Percentiles rank a stretch among this genome's conserved stretches.
phyloP scores from a whole-genome alignment of 2,888 invertebrate species.

The Tenthredo scrophulariae region DNA sequence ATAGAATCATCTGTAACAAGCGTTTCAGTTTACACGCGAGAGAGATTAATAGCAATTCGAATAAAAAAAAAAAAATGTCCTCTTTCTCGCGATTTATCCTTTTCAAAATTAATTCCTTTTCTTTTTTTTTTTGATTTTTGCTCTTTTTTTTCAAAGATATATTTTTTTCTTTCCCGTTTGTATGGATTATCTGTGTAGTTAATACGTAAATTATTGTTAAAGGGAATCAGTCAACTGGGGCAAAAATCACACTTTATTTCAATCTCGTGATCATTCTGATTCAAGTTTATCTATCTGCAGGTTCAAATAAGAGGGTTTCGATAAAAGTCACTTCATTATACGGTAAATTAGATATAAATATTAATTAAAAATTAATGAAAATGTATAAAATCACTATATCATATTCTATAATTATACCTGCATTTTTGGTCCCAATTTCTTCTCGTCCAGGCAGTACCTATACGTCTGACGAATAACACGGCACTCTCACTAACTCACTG shows the following conservation, averaged over 20 bases:
- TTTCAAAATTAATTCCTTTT: too few species aligned
- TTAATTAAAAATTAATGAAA: not conserved
- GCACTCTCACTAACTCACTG: slow-evolving; percentile 78
- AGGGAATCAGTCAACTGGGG: not conserved
- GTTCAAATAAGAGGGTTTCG: not conserved
- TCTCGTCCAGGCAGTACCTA: slow-evolving; percentile 14
- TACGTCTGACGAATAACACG: slow-evolving; percentile 60
- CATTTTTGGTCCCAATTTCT: slow-evolving; percentile 33
- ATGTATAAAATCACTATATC: not conserved
- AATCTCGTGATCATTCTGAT: not conserved
- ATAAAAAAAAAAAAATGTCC: not conserved
- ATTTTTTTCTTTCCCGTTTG: too few species aligned
- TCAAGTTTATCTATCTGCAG: not conserved
- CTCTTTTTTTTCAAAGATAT: too few species aligned
- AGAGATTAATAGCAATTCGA: not conserved
- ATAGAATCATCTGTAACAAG: not conserved
- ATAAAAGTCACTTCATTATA: not conserved
- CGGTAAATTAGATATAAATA: too few species aligned
- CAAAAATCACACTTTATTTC: not conserved
- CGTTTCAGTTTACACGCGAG: not conserved
- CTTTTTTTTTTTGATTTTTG: too few species aligned
- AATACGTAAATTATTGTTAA: not conserved
- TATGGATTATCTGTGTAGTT: not conserved
- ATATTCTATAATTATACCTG: slow-evolving; percentile 22
- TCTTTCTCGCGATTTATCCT: not conserved